phyloP scores from a whole-genome alignment of 2,888 invertebrate genomes.

The Orthonychiurus folsomi region DNA sequence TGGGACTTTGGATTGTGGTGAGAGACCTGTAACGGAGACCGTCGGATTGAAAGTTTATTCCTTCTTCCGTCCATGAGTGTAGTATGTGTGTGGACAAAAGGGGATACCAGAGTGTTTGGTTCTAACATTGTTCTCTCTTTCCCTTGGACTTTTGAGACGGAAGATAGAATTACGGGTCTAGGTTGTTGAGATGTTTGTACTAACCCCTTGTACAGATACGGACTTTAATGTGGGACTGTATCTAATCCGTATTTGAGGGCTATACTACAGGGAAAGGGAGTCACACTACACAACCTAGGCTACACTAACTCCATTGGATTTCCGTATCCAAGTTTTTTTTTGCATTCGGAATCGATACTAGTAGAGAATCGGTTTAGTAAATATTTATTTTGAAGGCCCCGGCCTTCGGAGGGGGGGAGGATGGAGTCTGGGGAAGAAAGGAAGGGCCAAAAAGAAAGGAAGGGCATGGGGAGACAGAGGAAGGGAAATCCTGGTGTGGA shows the following conservation, averaged over 20 bases:
- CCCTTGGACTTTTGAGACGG: neutral
- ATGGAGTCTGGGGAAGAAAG: neutral
- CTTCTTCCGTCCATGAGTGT: neutral
- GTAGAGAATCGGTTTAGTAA: constrained; percentile 37
- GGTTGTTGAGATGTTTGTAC: neutral
- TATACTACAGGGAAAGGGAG: neutral
- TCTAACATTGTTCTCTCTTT: neutral
- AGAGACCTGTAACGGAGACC: neutral
- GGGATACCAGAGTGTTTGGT: neutral
- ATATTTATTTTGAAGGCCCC: constrained; percentile 37
- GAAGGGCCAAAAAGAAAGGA: constrained; percentile 7
- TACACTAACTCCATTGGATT: neutral
- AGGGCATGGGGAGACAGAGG: constrained; percentile 15
- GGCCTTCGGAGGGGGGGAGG: constrained; percentile 6
- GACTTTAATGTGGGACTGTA: too few relatives aligned
- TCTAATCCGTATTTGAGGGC: neutral
- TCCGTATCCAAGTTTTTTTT: constrained; percentile 2
- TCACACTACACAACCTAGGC: neutral
- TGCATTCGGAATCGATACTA: constrained; percentile 27
- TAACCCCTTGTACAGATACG: neutral
- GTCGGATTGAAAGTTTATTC: neutral
- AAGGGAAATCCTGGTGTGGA: constrained; percentile 26
- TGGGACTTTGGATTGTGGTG: neutral
- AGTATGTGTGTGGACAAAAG: neutral
- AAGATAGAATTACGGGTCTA: neutral